Conservation (phyloP, 2,797 vertebrate genomes). For the Trachops cirrhosus region DNA sequence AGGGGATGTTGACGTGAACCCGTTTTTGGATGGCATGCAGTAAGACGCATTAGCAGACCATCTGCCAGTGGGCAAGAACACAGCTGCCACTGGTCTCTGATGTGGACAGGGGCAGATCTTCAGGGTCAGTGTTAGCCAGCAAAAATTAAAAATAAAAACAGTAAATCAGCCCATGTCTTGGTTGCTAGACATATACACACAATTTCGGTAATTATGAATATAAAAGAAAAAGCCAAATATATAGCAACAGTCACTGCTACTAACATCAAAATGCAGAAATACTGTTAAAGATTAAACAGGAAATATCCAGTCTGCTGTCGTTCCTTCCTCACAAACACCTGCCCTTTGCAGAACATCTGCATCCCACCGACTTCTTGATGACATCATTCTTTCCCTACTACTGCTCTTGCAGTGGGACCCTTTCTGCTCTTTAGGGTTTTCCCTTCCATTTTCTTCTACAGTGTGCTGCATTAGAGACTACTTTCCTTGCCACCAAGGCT, state of each 20-base stretch:
- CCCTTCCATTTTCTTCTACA: not conserved
- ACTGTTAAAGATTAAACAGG: not conserved
- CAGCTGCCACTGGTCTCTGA: not conserved
- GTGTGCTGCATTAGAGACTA: not conserved
- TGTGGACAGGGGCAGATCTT: not conserved
- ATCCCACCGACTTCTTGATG: not conserved
- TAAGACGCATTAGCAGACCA: not conserved
- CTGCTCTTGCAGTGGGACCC: not conserved
- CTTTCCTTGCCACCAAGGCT: not conserved
- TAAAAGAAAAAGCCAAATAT: not conserved
- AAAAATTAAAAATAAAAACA: not conserved
- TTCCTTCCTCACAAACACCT: not conserved
- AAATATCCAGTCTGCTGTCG: not conserved
- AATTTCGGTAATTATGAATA: not conserved
- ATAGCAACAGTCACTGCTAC: not conserved
- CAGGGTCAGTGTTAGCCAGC: not conserved
- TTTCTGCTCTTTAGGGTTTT: not conserved
- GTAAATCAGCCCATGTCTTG: not conserved
- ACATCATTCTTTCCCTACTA: not conserved
- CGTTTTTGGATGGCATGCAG: no score
- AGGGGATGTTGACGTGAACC: accelerated
- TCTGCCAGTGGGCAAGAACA: not conserved
- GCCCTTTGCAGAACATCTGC: not conserved
- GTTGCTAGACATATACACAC: not conserved
- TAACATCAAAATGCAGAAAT: not conserved